Base-by-base conservation (phyloP, 2,113 vertebrate species). In the Orycteropus afer region DNA sequence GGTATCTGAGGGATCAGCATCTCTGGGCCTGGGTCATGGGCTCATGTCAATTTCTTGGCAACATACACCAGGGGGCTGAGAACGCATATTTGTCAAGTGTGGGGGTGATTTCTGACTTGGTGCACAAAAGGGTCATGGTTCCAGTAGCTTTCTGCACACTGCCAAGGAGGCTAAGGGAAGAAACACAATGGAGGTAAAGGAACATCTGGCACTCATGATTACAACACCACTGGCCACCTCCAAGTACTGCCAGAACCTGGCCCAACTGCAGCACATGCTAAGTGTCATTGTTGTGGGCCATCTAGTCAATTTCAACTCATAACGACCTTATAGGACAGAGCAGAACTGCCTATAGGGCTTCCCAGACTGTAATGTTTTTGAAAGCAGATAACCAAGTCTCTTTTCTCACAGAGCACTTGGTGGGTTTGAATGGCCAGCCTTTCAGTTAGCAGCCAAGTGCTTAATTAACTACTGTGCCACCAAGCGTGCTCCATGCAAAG, bases 161-260 rank as follows among this genome's bases (percentile, higher is more conserved):
- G 15, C 59, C 65, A 67, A n/a, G 15, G 4, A 34, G 45, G 6
- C 22, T 7, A 1, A 23, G 73, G 22, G 88, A 57, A 6, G 61
- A 47, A 10, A 40, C 6, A 11, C 6, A 27, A 9, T 4, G 51
- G 6, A 4, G 2, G 3, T 15, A 42, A 22, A 49, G 59, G 27
- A 13, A 77, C 47, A 9, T 15, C 4, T 3, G 11, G 12, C 0
- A 2, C 17, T 27, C 2, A 1, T 13, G 55, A 34, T 13, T 37
- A 45, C 20, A 20, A 5, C 10, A 4, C 29, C 5, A 71, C 29
- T 29, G 34, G 71, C 42, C 34, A 29, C 8, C 0, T 9, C 45
- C 12, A 7, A 22, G 23, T 7, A 1, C 12, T 7, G 37, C 20
- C 74, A 57, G 74, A n/a, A 7, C 17, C 13, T 11, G 34, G 3